Base-by-base conservation (phyloP, 2,888 invertebrate genomes). In the Lacanobia wlatinum region DNA sequence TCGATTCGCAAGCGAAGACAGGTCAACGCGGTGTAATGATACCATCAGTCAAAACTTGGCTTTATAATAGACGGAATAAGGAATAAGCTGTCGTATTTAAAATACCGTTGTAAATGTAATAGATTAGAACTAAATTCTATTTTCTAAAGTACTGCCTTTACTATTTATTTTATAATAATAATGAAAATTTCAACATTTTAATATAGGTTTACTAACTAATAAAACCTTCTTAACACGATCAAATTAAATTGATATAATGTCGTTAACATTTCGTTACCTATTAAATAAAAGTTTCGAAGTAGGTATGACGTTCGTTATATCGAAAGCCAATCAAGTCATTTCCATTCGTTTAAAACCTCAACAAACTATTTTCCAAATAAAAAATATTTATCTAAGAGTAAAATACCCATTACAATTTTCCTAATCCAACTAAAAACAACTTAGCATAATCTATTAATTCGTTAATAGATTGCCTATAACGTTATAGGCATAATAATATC, bases 11-110 rank as follows among this genome's bases (percentile, higher is more conserved):
- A 82, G 86, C 90, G 90, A 86, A 87, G 91, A 92, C 92, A 90
- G 90, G 87, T 88, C 89, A 87, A 85, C 87, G 85, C 87, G 84
- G 86, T 82, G 82, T 88, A 88, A 90, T 90, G 91, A 93, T 92
- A 91, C 89, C 88, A 92, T 92, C 92, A 91, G 91, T 92, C 94
- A 93, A 91, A 90, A 90, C 70, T 66, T 56, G 9, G 53, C 48
- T 70, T 60, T 60, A 72, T 71, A 56, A 72, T 68, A 82, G 72
- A 67, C 34, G 46, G 65, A 43, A 53, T 53, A 34, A 28, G 21
- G 56, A 71, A 76, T 71, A 34, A 18, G 9, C 4, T 43, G 59
- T 70, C 21, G 10, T 40, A 18, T 46, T 5, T 53, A 3, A 18
- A 14, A 40, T 40, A 14, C 1, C n/a, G 6, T 10, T 23, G 3